A percentile compares a stretch with the other conserved stretches of the same genome.
These are phyloP conservation scores for Apus apus DNA, from an alignment of 2,113 vertebrate genomes.

Conservation along the genomic window DNA sequence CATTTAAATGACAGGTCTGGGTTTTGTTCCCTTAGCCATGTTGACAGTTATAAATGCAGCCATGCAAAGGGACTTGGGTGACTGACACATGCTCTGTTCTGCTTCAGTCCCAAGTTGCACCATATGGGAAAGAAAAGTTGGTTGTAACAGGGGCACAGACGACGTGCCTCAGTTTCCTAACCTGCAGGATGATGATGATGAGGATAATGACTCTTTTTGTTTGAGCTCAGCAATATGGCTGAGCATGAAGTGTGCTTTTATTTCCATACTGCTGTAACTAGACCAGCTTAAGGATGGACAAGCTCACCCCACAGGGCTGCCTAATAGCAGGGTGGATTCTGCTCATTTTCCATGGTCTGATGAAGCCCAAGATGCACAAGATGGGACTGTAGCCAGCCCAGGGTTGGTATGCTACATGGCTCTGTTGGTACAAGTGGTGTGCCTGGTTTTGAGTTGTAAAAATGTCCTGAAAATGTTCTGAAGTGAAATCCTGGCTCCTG, in stretches of 20 bases:
- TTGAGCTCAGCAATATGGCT: neutral
- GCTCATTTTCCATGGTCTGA: neutral
- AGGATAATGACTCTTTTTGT: neutral
- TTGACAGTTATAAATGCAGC: neutral
- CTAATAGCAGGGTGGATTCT: neutral
- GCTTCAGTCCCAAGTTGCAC: neutral
- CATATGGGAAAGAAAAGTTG: neutral
- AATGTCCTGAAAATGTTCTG: neutral
- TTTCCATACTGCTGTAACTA: neutral
- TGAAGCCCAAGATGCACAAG: neutral
- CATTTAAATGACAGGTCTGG: neutral
- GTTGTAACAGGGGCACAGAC: neutral
- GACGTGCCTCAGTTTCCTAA: neutral
- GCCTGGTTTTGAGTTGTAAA: neutral
- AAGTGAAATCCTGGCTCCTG: neutral
- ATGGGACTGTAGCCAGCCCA: neutral
- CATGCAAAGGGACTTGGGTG: neutral
- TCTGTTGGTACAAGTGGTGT: no score
- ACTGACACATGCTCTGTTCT: neutral
- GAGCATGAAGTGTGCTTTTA: neutral
- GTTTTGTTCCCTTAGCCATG: neutral
- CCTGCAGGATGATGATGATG: neutral
- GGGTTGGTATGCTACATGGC: neutral
- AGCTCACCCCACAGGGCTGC: neutral
- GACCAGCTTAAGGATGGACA: neutral